Percentiles rank a stretch among this genome's conserved stretches.
Conservation (phyloP, 2,797 vertebrate species). For the Cossypha dichroa region DNA sequence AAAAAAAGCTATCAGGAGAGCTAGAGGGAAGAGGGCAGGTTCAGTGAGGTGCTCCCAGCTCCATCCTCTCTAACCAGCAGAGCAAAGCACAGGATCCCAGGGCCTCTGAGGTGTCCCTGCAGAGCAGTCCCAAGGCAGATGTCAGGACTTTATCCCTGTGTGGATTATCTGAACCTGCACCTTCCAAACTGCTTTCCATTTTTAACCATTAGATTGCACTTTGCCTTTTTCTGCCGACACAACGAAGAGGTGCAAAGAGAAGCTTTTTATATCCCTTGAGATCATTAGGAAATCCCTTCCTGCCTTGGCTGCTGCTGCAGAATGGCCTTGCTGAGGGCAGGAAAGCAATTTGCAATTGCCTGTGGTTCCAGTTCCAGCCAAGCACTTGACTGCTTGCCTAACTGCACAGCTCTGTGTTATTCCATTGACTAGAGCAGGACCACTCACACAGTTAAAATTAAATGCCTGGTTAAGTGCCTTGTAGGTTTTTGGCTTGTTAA, state of each 20-base stretch:
- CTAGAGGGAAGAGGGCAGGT: background rate
- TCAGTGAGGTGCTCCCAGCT: fast-evolving
- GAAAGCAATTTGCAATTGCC: background rate
- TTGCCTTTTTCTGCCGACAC: background rate
- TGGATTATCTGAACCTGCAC: background rate
- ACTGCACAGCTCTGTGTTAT: background rate
- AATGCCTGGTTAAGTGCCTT: conserved; percentile 13
- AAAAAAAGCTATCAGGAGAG: background rate
- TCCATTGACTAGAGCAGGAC: background rate
- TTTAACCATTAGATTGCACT: background rate
- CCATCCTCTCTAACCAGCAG: background rate
- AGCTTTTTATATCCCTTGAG: background rate
- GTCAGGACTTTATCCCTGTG: fast-evolving
- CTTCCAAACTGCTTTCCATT: background rate
- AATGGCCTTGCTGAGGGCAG: background rate
- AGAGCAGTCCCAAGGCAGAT: background rate
- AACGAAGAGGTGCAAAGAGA: background rate
- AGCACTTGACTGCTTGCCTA: conserved; percentile 1
- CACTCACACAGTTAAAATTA: conserved; percentile 6
- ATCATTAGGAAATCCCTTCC: background rate
- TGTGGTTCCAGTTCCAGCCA: background rate
- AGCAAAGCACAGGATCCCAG: background rate
- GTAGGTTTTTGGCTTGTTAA: conserved; percentile 18
- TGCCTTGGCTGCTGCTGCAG: background rate
- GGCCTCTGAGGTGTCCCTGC: fast-evolving